Conservation (phyloP, 2,113 vertebrate genomes). For the Ia io region DNA sequence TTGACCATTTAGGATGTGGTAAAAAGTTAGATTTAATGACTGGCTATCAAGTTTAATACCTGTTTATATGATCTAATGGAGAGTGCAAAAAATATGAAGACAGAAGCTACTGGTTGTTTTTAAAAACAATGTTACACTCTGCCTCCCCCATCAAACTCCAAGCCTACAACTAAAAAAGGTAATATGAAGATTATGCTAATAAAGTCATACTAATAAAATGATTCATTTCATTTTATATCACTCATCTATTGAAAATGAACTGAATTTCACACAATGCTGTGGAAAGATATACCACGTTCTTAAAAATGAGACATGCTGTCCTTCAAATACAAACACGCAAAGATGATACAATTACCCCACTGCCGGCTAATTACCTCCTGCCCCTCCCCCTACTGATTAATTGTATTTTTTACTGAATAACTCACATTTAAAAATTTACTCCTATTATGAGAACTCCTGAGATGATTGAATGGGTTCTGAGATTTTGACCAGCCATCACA, state of each 20-base stretch:
- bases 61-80: background rate
- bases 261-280: background rate
- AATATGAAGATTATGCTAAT: constrained; percentile 24
- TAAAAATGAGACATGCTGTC: constrained; percentile 12
- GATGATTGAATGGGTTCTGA: background rate
- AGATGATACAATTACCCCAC: background rate
- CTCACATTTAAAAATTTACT: background rate
- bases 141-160: background rate
- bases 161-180: constrained; percentile 27
- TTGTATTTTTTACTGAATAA: constrained; percentile 20
- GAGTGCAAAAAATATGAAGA: background rate
- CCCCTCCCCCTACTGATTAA: background rate
- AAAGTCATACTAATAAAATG: constrained; percentile 19
- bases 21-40: background rate
- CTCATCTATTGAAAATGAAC: constrained; percentile 26
- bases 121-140: background rate
- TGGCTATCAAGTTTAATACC: background rate
- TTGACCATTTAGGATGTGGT: background rate
- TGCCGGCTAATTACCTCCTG: background rate
- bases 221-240: constrained; percentile 9
- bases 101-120: background rate
- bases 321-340: constrained; percentile 13
- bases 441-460: background rate
- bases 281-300: constrained; percentile 9
- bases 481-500: background rate